Base-by-base conservation (phyloP, 2,888 invertebrate species). In the Peribatodes rhomboidaria region DNA sequence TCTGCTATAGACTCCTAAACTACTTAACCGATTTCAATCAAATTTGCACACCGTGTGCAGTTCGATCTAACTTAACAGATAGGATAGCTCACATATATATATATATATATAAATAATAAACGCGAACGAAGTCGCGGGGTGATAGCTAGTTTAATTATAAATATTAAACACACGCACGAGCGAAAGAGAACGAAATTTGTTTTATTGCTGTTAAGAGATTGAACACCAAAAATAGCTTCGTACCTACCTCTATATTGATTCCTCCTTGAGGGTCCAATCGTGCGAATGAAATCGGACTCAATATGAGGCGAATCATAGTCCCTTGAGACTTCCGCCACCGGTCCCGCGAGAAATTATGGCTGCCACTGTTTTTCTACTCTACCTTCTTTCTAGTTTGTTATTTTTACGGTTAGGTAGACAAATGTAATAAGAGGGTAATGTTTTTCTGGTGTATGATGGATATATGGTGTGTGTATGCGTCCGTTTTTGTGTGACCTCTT, bases 251-350 rank as follows among this genome's bases (percentile, higher is more conserved):
- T 39, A 20, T 60, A 65, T 65, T 60, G 65, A 65, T 60, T 65
- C 55, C 50, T 49, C 14, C 53, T 31, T 37, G 50, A 9, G 60
- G 55, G 60, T 60, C 65, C 60, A 65, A 65, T 65, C 60, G 56
- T 39, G 65, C 65, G 52, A 61, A 60, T 65, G 65, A 65, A 65
- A 65, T 65, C 65, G 56, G 65, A 65, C 65, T 56, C 65, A 56
- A 55, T 65, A 56, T 60, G 56, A 56, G 52, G 49, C 60, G 65
- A 60, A 56, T 65, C 55, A 59, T 56, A 22, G 60, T 60, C 65
- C 60, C 60, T 1, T 8, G 33, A 52, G 65, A 44, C 1, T 9
- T 50, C 33, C 60, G 20, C 3, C 54, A 46, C 46, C 11, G 44
- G 46, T 60, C 65, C 60, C 60, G 55, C 52, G 65, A 65, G 65